Base-by-base conservation (phyloP, 2,797 vertebrate species). In the Okamejei kenojei region DNA sequence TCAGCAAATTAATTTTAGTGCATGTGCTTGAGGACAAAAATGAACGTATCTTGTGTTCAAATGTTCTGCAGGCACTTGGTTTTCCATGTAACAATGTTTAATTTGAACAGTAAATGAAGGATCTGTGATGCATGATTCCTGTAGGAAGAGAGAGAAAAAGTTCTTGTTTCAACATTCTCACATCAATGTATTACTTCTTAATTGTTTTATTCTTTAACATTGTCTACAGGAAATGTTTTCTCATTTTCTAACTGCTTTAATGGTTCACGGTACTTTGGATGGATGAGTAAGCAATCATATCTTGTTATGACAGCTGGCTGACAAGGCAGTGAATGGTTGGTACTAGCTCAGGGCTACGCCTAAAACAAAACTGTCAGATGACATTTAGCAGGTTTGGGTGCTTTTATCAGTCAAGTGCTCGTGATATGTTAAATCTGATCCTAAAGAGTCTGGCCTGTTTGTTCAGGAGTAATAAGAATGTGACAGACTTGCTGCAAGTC, bases 201-300 rank as follows among this genome's bases (percentile, higher is more conserved):
- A 84, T 84, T 32, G 1, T 65, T 19, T 65, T 17, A 88, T 1
- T 68, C 84, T 21, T 68, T 35, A 63, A 65, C 58, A 19, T 88
- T n/a, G 32, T 19, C 26, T 17, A n/a, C 11, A 90, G 65, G 32
- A 91, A 92, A 92, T 92, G 7, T 76, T 92, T 92, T 26, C 71
- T 45, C 9, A 32, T 54, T 74, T 13, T 54, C 10, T 15, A 35
- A 71, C n/a, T 92, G 71, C 13, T 74, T 23, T 29, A 74, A 73
- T 92, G 45, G 32, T 76, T 92, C 35, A 45, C 11, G 73, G 8
- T 54, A 54, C 38, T 54, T 91, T n/a, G 29, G 63, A 19, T 90
- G 23, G 35, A 74, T 92, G 90, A 92, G 35, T 73, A 74, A 92
- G 68, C 38, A 73, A 19, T 73, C 73, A 90, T 91, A 68, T 23